Conservation (phyloP, 2,888 invertebrate species). For the Rhogogaster chlorosoma region DNA sequence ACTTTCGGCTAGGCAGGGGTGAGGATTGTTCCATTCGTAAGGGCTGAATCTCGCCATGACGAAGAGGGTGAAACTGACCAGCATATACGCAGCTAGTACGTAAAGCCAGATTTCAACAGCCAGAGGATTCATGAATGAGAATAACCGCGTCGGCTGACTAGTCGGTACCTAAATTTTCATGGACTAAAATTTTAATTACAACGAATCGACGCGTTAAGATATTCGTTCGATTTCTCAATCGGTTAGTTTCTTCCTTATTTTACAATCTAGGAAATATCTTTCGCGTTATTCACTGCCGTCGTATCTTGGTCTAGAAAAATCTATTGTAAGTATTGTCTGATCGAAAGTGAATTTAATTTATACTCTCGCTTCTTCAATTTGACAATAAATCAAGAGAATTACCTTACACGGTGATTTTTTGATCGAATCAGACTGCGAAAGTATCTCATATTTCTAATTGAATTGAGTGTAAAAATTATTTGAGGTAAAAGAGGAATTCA, state of each 20-base stretch:
- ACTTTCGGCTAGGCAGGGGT: constrained; percentile 89
- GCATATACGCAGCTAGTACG: constrained; percentile 94
- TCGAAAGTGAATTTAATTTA: too few species aligned
- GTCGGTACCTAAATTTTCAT: constrained; percentile 86
- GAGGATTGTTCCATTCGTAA: constrained; percentile 94
- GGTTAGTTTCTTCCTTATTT: background rate
- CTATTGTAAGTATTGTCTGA: too few species aligned
- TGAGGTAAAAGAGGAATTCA: background rate
- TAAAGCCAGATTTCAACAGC: constrained; percentile 98
- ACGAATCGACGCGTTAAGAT: constrained; percentile 59
- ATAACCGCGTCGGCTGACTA: constrained; percentile 91
- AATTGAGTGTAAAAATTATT: too few species aligned
- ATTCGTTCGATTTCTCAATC: background rate
- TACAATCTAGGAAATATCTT: background rate
- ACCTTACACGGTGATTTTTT: too few species aligned
- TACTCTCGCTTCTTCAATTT: too few species aligned
- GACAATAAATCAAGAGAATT: too few species aligned
- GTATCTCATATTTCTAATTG: too few species aligned
- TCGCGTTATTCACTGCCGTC: background rate
- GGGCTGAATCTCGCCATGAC: constrained; percentile 98
- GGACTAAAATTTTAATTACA: constrained; percentile 73
- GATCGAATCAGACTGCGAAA: too few species aligned
- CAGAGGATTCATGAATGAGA: constrained; percentile 98
- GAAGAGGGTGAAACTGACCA: constrained; percentile 96
- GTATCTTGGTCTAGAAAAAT: too few species aligned